Evolutionary conservation across 1,140 invertebrate genomes (phyloP), one percentile per base, ranked within the genome.

Genomic region (Hormaphis cornu): DNA sequence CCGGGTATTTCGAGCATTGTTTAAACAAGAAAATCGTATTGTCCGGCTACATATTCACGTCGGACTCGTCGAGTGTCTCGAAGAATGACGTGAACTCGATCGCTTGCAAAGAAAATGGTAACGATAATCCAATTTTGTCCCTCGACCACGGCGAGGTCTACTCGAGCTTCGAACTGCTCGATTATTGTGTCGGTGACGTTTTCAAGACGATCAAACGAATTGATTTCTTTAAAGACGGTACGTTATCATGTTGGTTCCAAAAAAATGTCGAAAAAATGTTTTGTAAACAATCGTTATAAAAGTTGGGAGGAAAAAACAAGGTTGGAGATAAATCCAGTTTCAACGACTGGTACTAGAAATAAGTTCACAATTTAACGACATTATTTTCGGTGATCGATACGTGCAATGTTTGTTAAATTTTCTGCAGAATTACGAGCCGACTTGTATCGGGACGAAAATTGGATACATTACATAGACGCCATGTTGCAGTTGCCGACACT

Each of bases 381-480:
- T n/a, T n/a, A n/a, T n/a, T n/a, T n/a, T n/a, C n/a, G n/a, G n/a
- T n/a, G n/a, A n/a, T n/a, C n/a, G n/a, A n/a, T n/a, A n/a, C n/a
- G n/a, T n/a, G n/a, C n/a, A n/a, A n/a, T n/a, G n/a, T n/a, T n/a
- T n/a, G n/a, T n/a, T n/a, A n/a, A n/a, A n/a, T n/a, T n/a, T n/a
- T n/a, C n/a, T n/a, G 0, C 33, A 63, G 58, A 28, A 44, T 2
- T 63, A 2, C 24, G 46, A 10, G 18, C 24, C 7, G 12, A 46
- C 18, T 2, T 61, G 7, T n/a, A 3, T 1, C 46, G 58, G 58
- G 42, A 61, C 6, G 14, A 44, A 4, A 61, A 61, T 30, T 61
- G 58, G 58, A 44, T 46, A 18, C 42, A 61, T 14, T 61, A 44
- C 30, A 10, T 61, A 10, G 58, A 61, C 26, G 58, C 58, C 1